A percentile compares a stretch with the other conserved stretches of the same genome.
Conservation (phyloP, 2,888 invertebrate species). For the Habrosyne pyritoides region DNA sequence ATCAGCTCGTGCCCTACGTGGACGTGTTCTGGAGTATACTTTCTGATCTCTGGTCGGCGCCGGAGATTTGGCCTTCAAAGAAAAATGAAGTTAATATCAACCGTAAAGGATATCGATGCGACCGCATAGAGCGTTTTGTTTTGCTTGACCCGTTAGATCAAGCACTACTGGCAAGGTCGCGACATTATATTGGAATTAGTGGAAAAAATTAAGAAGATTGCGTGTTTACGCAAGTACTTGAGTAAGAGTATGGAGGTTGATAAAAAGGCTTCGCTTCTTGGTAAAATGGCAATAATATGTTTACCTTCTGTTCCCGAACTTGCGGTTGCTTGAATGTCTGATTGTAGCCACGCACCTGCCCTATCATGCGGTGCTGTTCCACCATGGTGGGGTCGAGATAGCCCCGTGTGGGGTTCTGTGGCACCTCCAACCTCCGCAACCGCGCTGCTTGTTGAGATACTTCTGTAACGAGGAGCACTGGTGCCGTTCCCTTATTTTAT, state of each 20-base stretch:
- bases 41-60: slow-evolving; percentile 18
- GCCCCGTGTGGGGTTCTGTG: slow-evolving; percentile 52
- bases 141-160: too few relatives aligned
- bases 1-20: slow-evolving; percentile 46
- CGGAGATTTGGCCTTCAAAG: slow-evolving; percentile 27
- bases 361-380: slow-evolving; percentile 70
- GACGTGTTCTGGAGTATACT: slow-evolving; percentile 24
- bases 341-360: slow-evolving; percentile 55
- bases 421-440: slow-evolving; percentile 50
- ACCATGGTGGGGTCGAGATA: slow-evolving; percentile 63
- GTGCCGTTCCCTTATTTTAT: slow-evolving; percentile 31
- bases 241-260: too few relatives aligned
- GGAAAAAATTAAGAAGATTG: too few relatives aligned
- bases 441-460: slow-evolving; percentile 55
- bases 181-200: too few relatives aligned
- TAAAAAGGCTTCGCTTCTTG: too few relatives aligned
- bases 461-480: slow-evolving; percentile 62
- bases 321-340: slow-evolving; percentile 40
- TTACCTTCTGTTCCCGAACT: slow-evolving; percentile 15
- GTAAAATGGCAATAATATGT: slow-evolving; percentile 8
- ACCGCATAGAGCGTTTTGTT: too few relatives aligned
- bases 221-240: too few relatives aligned
- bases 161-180: too few relatives aligned
- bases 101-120: too few relatives aligned
- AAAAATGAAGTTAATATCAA: neutral